Percentiles rank a stretch among this genome's conserved stretches.
phyloP scores from a whole-genome alignment of 2,888 invertebrate genomes.

The Morpho helenor region DNA sequence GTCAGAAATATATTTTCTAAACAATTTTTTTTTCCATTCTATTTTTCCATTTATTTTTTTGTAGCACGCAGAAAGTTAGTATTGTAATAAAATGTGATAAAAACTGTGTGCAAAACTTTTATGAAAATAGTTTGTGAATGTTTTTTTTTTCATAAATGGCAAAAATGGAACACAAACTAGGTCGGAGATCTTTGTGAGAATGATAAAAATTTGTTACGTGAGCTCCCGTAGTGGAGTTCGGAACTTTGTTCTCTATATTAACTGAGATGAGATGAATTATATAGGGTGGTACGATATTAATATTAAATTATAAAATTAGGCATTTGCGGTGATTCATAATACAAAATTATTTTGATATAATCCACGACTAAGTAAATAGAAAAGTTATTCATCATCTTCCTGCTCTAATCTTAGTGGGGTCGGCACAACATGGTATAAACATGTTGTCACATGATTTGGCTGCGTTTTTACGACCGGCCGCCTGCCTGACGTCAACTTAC shows the following conservation, averaged over 20 bases:
- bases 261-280: neutral
- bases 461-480: too few relatives aligned
- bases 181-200: slow-evolving; percentile 3
- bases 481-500: too few relatives aligned
- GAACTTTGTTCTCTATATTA: neutral
- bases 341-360: neutral
- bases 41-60: neutral
- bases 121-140: slow-evolving; percentile 13
- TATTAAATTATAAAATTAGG: too few relatives aligned
- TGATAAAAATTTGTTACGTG: slow-evolving; percentile 4
- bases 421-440: too few relatives aligned
- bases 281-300: too few relatives aligned
- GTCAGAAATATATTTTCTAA: too few relatives aligned
- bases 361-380: too few relatives aligned
- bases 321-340: too few relatives aligned
- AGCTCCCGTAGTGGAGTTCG: neutral
- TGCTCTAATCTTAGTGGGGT: too few relatives aligned
- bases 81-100: slow-evolving; percentile 14
- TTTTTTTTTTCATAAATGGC: slow-evolving; percentile 8
- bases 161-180: slow-evolving; percentile 3
- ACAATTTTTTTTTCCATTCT: neutral
- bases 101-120: slow-evolving; percentile 14
- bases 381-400: too few relatives aligned
- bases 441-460: too few relatives aligned
- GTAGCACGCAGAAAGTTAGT: slow-evolving; percentile 1